Percentiles rank a stretch among this genome's conserved stretches.
These are phyloP conservation scores for Trachythela sp. DNA, from an alignment of 64 coral and sea anemone species.

Conservation along the genomic window DNA sequence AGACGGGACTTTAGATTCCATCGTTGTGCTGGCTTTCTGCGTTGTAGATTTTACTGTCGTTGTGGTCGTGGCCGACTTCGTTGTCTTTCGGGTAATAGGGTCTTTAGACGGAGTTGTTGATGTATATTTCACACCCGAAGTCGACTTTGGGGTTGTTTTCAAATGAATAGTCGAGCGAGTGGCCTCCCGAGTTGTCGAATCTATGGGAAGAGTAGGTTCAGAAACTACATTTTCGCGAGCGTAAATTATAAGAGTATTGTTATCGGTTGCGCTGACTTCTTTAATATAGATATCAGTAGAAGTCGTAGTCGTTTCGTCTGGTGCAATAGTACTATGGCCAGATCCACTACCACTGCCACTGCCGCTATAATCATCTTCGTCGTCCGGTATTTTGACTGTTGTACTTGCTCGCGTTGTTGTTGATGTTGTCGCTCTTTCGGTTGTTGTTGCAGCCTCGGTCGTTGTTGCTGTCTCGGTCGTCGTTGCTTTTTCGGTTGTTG, in stretches of 20 bases:
- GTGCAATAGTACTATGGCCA: background rate
- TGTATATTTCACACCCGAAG: background rate
- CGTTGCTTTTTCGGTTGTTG: conserved; percentile 21
- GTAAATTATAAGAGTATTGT: background rate
- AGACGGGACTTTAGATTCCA: no score
- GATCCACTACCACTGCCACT: conserved; percentile 30
- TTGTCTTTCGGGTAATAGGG: background rate
- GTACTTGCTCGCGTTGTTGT: background rate
- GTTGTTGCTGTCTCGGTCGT: conserved; percentile 28
- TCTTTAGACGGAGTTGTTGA: background rate
- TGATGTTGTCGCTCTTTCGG: background rate
- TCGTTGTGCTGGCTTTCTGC: background rate
- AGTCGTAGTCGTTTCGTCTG: background rate
- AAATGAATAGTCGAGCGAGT: background rate
- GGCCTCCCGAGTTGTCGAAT: no score
- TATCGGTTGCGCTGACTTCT: background rate
- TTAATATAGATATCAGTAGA: background rate
- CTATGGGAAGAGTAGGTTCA: no score
- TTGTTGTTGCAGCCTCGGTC: background rate
- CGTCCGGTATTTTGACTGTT: conserved; percentile 33
- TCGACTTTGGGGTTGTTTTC: background rate
- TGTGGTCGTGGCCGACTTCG: background rate
- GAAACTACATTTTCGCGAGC: no score
- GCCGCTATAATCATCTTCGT: conserved; percentile 54
- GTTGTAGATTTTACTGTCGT: background rate